Evolutionary conservation across 1,140 invertebrate species (phyloP).

Genomic region (Pseudomyrmex sp.): DNA sequence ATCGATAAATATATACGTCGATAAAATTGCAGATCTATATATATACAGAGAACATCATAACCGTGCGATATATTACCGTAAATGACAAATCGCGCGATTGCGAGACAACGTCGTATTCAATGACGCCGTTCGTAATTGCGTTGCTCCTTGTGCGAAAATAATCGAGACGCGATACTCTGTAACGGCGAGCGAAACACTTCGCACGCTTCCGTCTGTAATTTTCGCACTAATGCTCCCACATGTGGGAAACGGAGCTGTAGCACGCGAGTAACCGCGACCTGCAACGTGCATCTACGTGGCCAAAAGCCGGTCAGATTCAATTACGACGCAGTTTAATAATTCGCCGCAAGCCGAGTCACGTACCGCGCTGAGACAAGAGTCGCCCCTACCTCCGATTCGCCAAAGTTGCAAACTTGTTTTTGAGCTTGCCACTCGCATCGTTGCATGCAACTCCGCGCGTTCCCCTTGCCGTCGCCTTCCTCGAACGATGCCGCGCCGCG

Average conservation of each 20-base stretch:
- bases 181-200: constrained; percentile 4
- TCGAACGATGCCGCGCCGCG: constrained; percentile 16
- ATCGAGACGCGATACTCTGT: constrained; percentile 20
- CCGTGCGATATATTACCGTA: not conserved
- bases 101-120: not conserved
- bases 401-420: constrained; percentile 71
- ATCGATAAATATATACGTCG: too few species aligned
- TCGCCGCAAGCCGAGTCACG: constrained; percentile 71
- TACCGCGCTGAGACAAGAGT: constrained; percentile 59
- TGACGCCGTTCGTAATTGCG: not conserved
- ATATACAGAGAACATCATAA: too few species aligned
- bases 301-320: constrained; percentile 77
- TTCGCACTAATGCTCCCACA: constrained; percentile 41
- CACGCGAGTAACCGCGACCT: constrained; percentile 29
- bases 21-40: too few species aligned
- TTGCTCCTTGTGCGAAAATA: constrained; percentile 33
- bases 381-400: constrained; percentile 33
- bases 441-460: constrained; percentile 26
- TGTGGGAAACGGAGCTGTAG: constrained; percentile 27
- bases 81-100: not conserved
- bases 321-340: constrained; percentile 78
- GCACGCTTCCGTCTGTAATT: constrained; percentile 21
- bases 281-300: constrained; percentile 70
- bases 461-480: not conserved
- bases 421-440: constrained; percentile 51